Conservation (phyloP, 2,888 invertebrate species). For the Brachylomia viminalis region DNA sequence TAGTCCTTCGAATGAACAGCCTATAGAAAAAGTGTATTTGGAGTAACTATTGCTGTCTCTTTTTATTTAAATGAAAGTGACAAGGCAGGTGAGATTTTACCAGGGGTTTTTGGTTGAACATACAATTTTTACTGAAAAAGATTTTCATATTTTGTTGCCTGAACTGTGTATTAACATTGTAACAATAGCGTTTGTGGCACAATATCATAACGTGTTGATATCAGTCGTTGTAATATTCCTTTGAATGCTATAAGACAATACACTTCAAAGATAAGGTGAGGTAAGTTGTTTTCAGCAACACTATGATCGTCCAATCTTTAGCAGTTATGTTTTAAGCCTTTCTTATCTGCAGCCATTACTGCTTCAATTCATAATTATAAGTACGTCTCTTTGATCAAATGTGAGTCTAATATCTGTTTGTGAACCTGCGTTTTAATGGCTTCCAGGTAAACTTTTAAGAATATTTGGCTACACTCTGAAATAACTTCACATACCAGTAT, state of each 20-base stretch:
- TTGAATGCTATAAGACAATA: slow-evolving; percentile 59
- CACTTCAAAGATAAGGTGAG: slow-evolving; percentile 65
- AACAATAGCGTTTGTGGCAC: slow-evolving; percentile 19
- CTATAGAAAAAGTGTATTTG: neutral
- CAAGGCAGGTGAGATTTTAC: neutral
- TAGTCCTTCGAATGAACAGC: neutral
- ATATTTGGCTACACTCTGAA: neutral
- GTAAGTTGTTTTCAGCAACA: slow-evolving; percentile 50
- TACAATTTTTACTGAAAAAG: neutral
- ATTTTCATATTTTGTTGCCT: slow-evolving; percentile 4
- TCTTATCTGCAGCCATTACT: slow-evolving; percentile 57
- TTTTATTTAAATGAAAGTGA: slow-evolving; percentile 28
- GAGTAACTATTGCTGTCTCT: slow-evolving; percentile 23
- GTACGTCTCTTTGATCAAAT: slow-evolving; percentile 36
- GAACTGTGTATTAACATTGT: slow-evolving; percentile 15
- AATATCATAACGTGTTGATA: slow-evolving; percentile 45
- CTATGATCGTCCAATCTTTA: slow-evolving; percentile 49
- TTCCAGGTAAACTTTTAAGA: slow-evolving; percentile 12
- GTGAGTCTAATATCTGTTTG: slow-evolving; percentile 27
- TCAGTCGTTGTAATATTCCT: slow-evolving; percentile 54
- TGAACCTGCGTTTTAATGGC: slow-evolving; percentile 14
- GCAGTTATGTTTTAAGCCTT: slow-evolving; percentile 49
- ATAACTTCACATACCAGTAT: neutral
- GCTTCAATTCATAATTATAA: slow-evolving; percentile 40
- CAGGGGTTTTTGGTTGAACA: neutral